Evolutionary conservation across 2,113 vertebrate species (phyloP), one percentile per base, ranked within the genome.

Genomic region (Poeciliopsis retropinna): DNA sequence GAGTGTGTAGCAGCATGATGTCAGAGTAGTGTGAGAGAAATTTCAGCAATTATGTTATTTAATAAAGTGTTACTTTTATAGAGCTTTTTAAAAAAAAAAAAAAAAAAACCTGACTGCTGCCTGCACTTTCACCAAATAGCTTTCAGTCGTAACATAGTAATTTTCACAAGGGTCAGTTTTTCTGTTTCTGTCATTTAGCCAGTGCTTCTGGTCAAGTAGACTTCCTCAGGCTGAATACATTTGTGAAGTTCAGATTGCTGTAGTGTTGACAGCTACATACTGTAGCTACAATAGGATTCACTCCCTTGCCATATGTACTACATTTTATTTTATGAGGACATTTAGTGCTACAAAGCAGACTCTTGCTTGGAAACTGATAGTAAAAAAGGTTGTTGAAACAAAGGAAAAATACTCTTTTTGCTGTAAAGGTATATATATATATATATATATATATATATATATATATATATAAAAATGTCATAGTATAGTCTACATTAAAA

Each of bases 21-120:
- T 70, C 75, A 61, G 64, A 85, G 79, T 66, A 72, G 66, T 76
- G 78, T 75, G 34, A 75, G 78, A 85, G 63, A 75, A 47, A 82
- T 85, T 79, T 80, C 47, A 83, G 70, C 83, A 34, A 85, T 67
- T 69, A 79, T 75, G 66, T 85, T 83, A 82, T 77, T 69, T 51
- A 84, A 75, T 79, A 41, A 80, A 77, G 82, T 85, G 71, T 70
- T 77, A 66, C 69, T 79, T 70, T 84, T 67, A 73, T 1, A 64
- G 68, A 78, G 68, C 77, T 76, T 70, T 57, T n/a, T n/a, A n/a
- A n/a, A n/a, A n/a, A n/a, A n/a, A n/a, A n/a, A n/a, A n/a, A 25
- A 74, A 70, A 70, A 63, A 32, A 69, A 22, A 70, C 57, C 78
- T 74, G 72, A 39, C 71, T 79, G 64, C 30, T 71, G 37, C 78